These are phyloP conservation scores for Cryptocephalus moraei DNA, from an alignment of 2,888 invertebrate genomes.

Conservation along the genomic window DNA sequence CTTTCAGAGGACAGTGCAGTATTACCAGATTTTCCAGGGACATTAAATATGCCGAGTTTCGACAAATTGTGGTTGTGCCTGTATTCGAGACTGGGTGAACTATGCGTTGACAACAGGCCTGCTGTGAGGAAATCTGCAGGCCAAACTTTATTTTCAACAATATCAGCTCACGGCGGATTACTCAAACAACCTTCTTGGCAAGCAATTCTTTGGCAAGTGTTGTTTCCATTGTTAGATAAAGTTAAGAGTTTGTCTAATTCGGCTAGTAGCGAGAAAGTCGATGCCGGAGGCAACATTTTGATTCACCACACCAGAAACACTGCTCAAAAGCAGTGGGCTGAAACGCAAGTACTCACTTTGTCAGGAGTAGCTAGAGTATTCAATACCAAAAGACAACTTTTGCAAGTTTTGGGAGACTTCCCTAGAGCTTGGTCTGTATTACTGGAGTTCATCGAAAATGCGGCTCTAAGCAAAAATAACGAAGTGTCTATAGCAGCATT, in stretches of 20 bases:
- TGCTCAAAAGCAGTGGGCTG: conserved; percentile 98
- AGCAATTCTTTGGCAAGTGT: conserved; percentile 86
- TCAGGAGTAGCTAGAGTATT: conserved; percentile 90
- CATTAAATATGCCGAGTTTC: conserved; percentile 75
- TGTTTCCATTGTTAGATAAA: conserved; percentile 90
- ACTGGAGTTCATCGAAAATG: conserved; percentile 87
- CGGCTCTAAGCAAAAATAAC: conserved; percentile 84
- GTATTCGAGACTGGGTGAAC: conserved; percentile 74
- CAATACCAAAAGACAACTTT: conserved; percentile 78
- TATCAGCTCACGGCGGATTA: conserved; percentile 88
- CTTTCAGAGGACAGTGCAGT: conserved; percentile 65
- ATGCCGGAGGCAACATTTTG: conserved; percentile 77
- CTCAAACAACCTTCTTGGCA: conserved; percentile 87
- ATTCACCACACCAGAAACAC: conserved; percentile 98
- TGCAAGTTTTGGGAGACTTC: conserved; percentile 83
- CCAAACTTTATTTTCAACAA: conserved; percentile 95
- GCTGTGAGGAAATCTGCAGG: conserved; percentile 95
- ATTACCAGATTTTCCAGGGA: conserved; percentile 75
- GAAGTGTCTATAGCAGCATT: conserved; percentile 94
- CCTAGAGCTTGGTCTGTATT: conserved; percentile 87
- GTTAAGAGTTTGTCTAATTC: conserved; percentile 67
- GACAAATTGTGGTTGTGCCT: conserved; percentile 96
- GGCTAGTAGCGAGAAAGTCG: conserved; percentile 70
- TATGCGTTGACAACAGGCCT: conserved; percentile 91
- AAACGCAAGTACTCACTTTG: conserved; percentile 85